These are phyloP conservation scores for Quiscalus mexicanus DNA, from an alignment of 2,113 vertebrate genomes.

Conservation along the genomic window DNA sequence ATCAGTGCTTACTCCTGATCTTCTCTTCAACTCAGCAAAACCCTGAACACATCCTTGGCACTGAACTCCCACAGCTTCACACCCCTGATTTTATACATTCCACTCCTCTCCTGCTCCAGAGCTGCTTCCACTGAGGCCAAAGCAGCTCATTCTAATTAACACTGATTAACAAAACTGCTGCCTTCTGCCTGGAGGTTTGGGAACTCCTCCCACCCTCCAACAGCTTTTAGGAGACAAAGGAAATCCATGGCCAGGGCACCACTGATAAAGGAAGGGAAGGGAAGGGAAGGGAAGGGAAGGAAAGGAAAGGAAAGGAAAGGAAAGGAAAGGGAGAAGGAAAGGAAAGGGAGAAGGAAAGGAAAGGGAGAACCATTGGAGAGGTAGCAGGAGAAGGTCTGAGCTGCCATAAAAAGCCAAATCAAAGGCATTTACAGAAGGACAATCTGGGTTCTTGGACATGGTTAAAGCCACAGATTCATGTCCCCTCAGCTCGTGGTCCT, in stretches of 20 bases:
- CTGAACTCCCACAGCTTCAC: background rate
- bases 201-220: background rate
- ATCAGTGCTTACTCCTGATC: background rate
- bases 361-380: background rate
- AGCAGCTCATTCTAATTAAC: background rate
- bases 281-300: no score
- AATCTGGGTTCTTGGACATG: background rate
- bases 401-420: background rate
- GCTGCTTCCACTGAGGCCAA: background rate
- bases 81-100: background rate
- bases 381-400: background rate
- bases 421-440: background rate
- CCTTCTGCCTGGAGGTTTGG: background rate
- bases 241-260: background rate
- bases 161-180: background rate
- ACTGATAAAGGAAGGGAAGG: no score
- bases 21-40: background rate
- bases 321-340: no score
- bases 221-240: background rate
- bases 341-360: no score
- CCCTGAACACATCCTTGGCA: background rate
- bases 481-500: background rate
- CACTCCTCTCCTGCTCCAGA: background rate
- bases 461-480: background rate
- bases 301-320: no score